phyloP scores from a whole-genome alignment of 1,140 invertebrate species.

The Pseudomyrmex sp. region DNA sequence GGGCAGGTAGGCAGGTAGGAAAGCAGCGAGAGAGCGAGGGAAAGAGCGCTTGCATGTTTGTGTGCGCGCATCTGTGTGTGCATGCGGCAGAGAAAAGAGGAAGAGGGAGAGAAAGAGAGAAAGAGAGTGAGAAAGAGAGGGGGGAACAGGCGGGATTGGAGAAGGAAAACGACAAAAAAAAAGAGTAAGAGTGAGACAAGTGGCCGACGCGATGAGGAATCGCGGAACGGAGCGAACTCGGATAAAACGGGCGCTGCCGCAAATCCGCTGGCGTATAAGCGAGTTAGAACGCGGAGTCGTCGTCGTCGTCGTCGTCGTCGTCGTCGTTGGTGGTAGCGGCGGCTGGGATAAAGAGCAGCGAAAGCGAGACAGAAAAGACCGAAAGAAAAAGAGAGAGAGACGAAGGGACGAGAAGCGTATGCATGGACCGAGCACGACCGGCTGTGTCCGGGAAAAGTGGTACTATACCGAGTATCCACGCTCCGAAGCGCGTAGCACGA shows the following conservation, averaged over 20 bases:
- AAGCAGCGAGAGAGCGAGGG: slow-evolving; percentile 43
- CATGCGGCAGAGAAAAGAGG: background rate
- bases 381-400: slow-evolving; percentile 7
- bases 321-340: slow-evolving; percentile 18
- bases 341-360: slow-evolving; percentile 50
- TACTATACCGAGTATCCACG: slow-evolving; percentile 8
- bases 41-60: slow-evolving; percentile 33
- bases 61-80: slow-evolving; percentile 2
- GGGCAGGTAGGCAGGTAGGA: slow-evolving; percentile 59
- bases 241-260: slow-evolving; percentile 76
- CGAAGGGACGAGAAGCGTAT: slow-evolving; percentile 63
- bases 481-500: slow-evolving; percentile 16
- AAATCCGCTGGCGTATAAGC: slow-evolving; percentile 76
- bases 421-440: slow-evolving; percentile 41
- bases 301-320: slow-evolving; percentile 12
- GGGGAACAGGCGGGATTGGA: slow-evolving; percentile 6
- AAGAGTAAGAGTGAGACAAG: slow-evolving; percentile 42
- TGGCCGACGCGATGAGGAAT: slow-evolving; percentile 51
- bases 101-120: background rate
- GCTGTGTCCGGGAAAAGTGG: slow-evolving; percentile 28
- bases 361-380: slow-evolving; percentile 47
- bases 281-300: slow-evolving; percentile 65
- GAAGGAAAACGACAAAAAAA: slow-evolving; percentile 16
- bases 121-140: slow-evolving; percentile 40
- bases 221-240: slow-evolving; percentile 55